phyloP scores from a whole-genome alignment of 2,797 vertebrate genomes.

The Tokudaia tokunoshimensis region DNA sequence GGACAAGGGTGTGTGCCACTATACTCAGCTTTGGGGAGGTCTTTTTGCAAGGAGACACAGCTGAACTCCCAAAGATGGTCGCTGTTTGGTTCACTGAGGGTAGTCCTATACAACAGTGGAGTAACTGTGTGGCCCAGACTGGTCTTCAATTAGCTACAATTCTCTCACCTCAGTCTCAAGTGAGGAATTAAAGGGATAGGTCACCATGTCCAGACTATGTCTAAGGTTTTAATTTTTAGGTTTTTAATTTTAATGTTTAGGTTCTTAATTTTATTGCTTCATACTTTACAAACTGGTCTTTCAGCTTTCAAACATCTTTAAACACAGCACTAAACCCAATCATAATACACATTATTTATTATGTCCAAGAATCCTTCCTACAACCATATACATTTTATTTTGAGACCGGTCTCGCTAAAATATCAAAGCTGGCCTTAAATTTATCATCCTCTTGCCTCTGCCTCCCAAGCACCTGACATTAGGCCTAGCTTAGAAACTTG shows the following conservation, averaged over 20 bases:
- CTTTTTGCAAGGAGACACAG: not conserved
- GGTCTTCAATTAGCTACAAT: not conserved
- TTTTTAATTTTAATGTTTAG: conserved; percentile 15
- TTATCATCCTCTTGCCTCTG: not conserved
- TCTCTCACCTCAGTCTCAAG: not conserved
- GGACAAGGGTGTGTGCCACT: not conserved
- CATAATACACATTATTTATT: not conserved
- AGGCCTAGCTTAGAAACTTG: conserved; percentile 39
- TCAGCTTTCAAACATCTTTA: conserved; percentile 50
- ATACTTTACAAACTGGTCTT: conserved; percentile 19
- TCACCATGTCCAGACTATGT: not conserved
- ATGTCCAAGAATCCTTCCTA: not conserved
- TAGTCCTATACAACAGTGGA: not conserved
- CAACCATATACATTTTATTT: not conserved
- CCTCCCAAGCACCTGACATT: not conserved
- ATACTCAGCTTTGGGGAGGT: not conserved
- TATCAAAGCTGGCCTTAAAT: not conserved
- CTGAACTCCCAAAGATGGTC: not conserved
- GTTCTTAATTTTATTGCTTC: not conserved
- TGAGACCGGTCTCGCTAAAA: not conserved
- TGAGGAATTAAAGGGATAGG: not conserved
- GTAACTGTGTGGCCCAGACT: not conserved
- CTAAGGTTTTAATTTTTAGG: not conserved
- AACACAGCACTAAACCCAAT: conserved; percentile 10
- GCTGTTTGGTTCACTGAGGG: not conserved